Percentiles rank a stretch among this genome's conserved stretches.
phyloP scores from a whole-genome alignment of 2,797 vertebrate species.

The Crax fasciolata region DNA sequence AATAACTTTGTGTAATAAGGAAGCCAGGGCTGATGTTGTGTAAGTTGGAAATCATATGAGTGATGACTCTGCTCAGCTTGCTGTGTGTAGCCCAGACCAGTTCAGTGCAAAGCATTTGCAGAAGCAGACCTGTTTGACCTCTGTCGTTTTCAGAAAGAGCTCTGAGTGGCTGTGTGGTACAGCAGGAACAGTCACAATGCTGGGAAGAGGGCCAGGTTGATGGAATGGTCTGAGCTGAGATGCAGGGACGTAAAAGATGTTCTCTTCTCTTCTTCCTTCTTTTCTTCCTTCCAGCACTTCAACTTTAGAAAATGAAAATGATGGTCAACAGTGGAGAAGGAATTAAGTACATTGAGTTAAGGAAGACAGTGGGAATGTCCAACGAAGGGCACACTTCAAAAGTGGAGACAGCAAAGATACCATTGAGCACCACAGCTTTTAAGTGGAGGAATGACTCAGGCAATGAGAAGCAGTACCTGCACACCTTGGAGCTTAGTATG shows the following conservation, averaged over 20 bases:
- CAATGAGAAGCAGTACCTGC: background rate
- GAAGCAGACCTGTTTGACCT: background rate
- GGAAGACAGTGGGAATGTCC: background rate
- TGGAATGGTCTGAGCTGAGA: background rate
- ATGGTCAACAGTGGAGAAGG: background rate
- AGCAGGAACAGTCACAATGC: background rate
- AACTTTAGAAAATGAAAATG: background rate
- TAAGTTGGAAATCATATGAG: background rate
- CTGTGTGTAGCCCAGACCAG: background rate
- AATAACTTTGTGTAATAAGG: constrained; percentile 49
- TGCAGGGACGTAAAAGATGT: background rate
- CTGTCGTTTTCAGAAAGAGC: background rate
- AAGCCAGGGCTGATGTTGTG: background rate
- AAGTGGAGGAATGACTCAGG: background rate
- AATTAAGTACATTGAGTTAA: background rate
- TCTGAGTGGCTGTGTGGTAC: background rate
- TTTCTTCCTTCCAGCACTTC: background rate
- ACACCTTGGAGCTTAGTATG: background rate
- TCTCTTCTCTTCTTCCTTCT: background rate
- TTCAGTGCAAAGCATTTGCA: background rate
- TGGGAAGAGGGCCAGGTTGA: background rate
- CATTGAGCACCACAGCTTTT: background rate
- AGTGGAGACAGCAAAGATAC: background rate
- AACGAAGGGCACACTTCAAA: background rate
- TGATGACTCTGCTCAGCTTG: background rate